A percentile compares a stretch with the other conserved stretches of the same genome.
These are phyloP conservation scores for Micronisus gabar DNA, from an alignment of 2,113 vertebrate genomes.

Conservation along the genomic window DNA sequence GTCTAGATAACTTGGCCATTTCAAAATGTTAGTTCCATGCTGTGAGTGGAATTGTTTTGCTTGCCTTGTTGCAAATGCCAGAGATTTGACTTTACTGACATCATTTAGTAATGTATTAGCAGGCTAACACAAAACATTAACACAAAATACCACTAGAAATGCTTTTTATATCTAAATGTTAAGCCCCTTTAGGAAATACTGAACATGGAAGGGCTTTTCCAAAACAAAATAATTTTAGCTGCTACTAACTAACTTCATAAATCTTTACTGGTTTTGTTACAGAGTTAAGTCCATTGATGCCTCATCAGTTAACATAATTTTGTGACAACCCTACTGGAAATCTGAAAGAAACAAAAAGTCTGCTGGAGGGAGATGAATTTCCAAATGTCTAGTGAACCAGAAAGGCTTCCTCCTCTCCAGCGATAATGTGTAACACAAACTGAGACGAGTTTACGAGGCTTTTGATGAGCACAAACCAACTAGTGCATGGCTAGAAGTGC, in stretches of 20 bases:
- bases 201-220: background rate
- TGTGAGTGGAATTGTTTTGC: background rate
- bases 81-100: background rate
- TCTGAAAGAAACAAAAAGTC: background rate
- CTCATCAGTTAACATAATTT: background rate
- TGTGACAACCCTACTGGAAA: background rate
- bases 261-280: background rate
- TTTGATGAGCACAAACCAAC: background rate
- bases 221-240: background rate
- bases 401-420: background rate
- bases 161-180: background rate
- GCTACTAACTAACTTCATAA: background rate
- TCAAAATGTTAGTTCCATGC: background rate
- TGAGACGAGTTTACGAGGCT: background rate
- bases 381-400: no score
- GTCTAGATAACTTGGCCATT: background rate
- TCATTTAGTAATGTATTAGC: background rate
- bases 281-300: background rate
- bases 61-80: background rate
- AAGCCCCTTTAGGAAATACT: background rate
- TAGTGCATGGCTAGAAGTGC: background rate
- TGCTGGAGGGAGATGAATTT: background rate
- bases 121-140: background rate
- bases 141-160: background rate
- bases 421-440: accelerated